These are phyloP conservation scores for Phyllotis vaccarum DNA, from an alignment of 2,797 vertebrate species.

Conservation along the genomic window DNA sequence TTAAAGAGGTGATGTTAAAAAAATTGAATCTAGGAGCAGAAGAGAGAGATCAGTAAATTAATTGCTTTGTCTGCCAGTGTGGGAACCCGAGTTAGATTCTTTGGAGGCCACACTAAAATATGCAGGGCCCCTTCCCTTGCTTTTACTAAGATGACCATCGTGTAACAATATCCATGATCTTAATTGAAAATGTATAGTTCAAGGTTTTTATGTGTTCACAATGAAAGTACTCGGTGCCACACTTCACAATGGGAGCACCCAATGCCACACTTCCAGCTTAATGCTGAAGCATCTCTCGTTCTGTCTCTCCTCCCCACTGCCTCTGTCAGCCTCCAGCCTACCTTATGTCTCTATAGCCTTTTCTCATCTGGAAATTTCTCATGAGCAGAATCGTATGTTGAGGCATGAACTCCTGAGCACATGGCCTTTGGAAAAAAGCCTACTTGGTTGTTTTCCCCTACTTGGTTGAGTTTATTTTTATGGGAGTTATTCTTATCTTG, in stretches of 20 bases:
- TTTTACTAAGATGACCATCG: neutral
- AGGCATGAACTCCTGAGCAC: neutral
- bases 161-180: neutral
- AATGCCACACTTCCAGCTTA: neutral
- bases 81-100: neutral
- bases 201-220: neutral
- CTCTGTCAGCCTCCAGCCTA: neutral
- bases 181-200: neutral
- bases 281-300: neutral
- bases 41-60: neutral
- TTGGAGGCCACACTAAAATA: neutral
- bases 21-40: neutral
- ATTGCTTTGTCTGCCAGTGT: neutral
- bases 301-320: accelerated
- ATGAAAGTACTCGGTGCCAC: neutral
- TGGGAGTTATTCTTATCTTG: neutral
- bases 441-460: neutral
- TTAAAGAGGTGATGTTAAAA: neutral
- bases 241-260: neutral
- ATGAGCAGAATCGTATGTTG: neutral
- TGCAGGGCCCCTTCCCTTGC: neutral
- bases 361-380: neutral
- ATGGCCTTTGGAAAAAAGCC: constrained; percentile 16
- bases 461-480: constrained; percentile 16
- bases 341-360: neutral